Base-by-base conservation (phyloP, 2,888 invertebrate genomes). In the Macaria notata region DNA sequence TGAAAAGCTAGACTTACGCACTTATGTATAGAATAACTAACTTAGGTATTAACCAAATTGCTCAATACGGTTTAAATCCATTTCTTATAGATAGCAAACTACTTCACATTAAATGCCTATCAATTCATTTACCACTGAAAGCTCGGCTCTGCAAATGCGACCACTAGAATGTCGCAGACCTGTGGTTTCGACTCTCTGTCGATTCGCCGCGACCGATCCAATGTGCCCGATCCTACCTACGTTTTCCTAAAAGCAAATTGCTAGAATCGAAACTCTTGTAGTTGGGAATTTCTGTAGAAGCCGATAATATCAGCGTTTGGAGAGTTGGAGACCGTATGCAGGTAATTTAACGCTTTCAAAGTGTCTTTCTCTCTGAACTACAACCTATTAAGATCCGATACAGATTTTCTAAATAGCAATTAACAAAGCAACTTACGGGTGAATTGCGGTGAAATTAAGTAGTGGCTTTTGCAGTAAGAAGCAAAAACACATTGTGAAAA, bases 241-340 rank as follows among this genome's bases (percentile, higher is more conserved):
- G 69, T 69, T 74, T 72, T 59, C 70, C 69, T 77, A 72, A 78
- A 75, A 75, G 78, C 77, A 73, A 79, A 79, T 78, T 79, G 76
- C 70, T 71, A 76, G 71, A 78, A 81, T 78, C 76, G 76, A 75
- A 74, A 76, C 71, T 72, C 75, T 70, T 72, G 76, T 71, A 61
- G 65, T 71, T 71, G 19, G 75, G 72, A 75, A 77, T 78, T 78
- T 73, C 68, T 66, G 66, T 68, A 49, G 49, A 69, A 75, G 76
- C 74, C 50, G 76, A 80, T 78, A 69, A 62, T 72, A 81, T 80
- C 78, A 69, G 53, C 30, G 30, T 53, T 50, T 39, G 53, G 49
- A 44, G 49, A 52, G 39, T 56, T 47, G 54, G 60, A 50, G 43
- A 56, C 46, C 44, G 46, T 50, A 57, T 57, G 19, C 49, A 33